Evolutionary conservation across 2,113 vertebrate genomes (phyloP).

Genomic region (Lynx canadensis): DNA sequence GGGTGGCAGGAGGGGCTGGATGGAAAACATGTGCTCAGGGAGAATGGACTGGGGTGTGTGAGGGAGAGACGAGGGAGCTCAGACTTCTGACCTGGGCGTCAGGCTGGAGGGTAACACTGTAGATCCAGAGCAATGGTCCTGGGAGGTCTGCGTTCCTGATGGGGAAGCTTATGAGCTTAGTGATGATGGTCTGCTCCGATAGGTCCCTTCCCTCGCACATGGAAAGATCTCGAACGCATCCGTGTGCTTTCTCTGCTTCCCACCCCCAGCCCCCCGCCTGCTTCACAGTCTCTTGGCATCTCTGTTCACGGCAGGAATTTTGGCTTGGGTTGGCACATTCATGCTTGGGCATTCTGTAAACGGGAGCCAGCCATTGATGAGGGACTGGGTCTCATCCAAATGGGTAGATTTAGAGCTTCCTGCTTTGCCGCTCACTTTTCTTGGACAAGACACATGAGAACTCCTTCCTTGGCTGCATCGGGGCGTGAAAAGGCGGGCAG

Average conservation of each 20-base stretch:
- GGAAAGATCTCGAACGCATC: neutral
- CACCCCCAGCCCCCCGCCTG: neutral
- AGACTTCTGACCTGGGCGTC: too few species aligned
- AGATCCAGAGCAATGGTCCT: neutral
- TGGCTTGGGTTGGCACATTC: neutral
- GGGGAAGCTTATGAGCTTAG: neutral
- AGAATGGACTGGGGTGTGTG: neutral
- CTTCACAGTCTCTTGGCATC: neutral
- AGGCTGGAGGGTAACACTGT: neutral
- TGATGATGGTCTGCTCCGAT: neutral
- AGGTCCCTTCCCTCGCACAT: too few species aligned
- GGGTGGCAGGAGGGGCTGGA: neutral
- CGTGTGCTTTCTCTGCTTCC: neutral
- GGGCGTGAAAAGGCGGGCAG: neutral
- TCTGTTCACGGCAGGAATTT: neutral
- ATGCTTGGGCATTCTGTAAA: neutral
- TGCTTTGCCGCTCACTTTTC: neutral
- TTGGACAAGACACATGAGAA: neutral
- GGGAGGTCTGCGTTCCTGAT: neutral
- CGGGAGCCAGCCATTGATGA: fast-evolving
- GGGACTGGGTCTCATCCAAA: neutral
- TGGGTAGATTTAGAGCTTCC: neutral
- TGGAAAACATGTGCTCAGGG: fast-evolving
- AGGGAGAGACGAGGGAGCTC: neutral
- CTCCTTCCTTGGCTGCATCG: neutral